Base-by-base conservation (phyloP, 2,888 invertebrate species). In the Epinotia demarniana region DNA sequence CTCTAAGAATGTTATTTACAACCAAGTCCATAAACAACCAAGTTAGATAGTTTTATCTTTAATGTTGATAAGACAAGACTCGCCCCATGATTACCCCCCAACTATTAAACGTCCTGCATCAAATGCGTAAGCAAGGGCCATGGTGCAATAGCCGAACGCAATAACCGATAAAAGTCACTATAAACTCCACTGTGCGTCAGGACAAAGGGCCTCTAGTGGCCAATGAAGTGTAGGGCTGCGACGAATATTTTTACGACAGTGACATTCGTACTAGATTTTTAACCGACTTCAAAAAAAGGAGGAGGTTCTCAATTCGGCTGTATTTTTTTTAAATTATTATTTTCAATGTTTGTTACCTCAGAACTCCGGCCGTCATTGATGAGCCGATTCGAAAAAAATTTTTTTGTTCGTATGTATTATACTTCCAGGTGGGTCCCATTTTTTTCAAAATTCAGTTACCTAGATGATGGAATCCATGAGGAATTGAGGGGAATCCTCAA, bases 151-250 rank as follows among this genome's bases (percentile, higher is more conserved):
- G 82, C 75, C 83, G 81, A 85, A 83, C 83, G 89, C 88, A 91
- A 91, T 92, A 90, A 90, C 90, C 85, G 84, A 85, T 90, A 86
- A 85, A 87, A 88, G 87, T 88, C 85, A 81, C 85, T 82, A 89
- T 90, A 90, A 89, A 91, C 86, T 89, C 85, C 84, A 86, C 81
- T 84, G 82, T 82, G 83, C 85, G 86, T 86, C 86, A 87, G 87
- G 87, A 90, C 90, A 90, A 90, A 91, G 88, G 87, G 88, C 86
- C 83, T 86, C 83, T 80, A 80, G 83, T 83, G 85, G 84, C 79
- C 86, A 85, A 83, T 83, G 77, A 73, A 79, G 57, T 57, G 66
- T 77, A 80, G 79, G 78, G 80, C 60, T 79, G 77, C 63, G 73
- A 76, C 75, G 67, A 68, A 72, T 64, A 64, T 75, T 75, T 75